Percentiles rank a stretch among this genome's conserved stretches.
phyloP scores from a whole-genome alignment of 2,888 invertebrate species.

The Ophraella communa region DNA sequence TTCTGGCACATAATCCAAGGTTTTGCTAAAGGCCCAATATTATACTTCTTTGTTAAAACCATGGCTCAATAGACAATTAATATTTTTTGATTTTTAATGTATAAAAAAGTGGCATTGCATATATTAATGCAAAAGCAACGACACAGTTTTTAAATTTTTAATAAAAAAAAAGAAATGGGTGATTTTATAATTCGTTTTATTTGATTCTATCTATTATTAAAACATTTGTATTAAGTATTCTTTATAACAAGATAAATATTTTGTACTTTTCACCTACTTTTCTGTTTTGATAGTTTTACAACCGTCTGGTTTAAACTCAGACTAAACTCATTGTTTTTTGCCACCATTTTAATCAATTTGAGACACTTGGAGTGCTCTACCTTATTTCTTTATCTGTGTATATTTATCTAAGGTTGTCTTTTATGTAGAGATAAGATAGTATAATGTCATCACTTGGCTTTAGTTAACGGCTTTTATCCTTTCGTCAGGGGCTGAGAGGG shows the following conservation, averaged over 20 bases:
- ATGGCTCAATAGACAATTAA: too few relatives aligned
- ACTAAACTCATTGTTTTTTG: slow-evolving; percentile 56
- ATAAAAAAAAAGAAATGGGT: too few relatives aligned
- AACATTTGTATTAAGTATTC: too few relatives aligned
- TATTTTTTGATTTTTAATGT: too few relatives aligned
- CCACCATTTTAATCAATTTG: slow-evolving; percentile 60
- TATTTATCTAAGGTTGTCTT: slow-evolving; percentile 59
- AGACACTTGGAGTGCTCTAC: slow-evolving; percentile 58
- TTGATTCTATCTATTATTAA: too few relatives aligned
- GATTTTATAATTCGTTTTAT: too few relatives aligned
- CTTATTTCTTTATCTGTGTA: slow-evolving; percentile 55
- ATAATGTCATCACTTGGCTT: slow-evolving; percentile 50
- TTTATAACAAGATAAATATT: too few relatives aligned
- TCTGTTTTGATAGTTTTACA: too few relatives aligned
- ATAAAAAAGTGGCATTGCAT: too few relatives aligned
- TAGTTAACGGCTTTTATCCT: slow-evolving; percentile 43
- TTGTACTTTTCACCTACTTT: too few relatives aligned
- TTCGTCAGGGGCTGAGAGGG: background rate
- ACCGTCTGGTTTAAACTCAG: slow-evolving; percentile 39
- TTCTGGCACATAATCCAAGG: slow-evolving; percentile 9
- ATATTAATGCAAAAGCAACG: too few relatives aligned
- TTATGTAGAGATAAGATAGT: slow-evolving; percentile 57
- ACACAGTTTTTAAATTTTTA: too few relatives aligned
- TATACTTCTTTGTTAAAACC: background rate
- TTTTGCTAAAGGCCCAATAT: background rate